Evolutionary conservation across 2,113 vertebrate species (phyloP), one percentile per base, ranked within the genome.

Genomic region (Vimba vimba): DNA sequence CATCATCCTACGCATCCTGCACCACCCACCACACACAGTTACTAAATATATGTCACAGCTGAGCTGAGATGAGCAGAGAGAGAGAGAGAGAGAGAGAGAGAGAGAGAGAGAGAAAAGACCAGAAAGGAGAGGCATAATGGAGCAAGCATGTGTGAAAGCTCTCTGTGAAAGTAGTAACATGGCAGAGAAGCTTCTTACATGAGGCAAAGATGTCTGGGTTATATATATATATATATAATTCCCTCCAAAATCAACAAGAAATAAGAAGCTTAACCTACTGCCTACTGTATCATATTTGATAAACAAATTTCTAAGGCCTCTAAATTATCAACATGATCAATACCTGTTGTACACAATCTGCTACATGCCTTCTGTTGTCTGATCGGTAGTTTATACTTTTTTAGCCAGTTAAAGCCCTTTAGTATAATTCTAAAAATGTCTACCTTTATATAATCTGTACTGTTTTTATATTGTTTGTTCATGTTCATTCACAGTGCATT

Each of bases 41-140:
- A 74, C 82, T 86, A 87, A 89, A 89, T 79, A 88, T 78, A 89
- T 69, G 87, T 57, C 75, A 36, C 79, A 84, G 76, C 19, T 73
- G 30, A 84, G 76, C 19, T 73, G 30, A 84, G 85, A 82, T 47
- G 50, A 74, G 39, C 39, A 15, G 30, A 68, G 25, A 43, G 17
- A 75, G 50, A 39, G 39, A 45, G 25, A 33, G 66, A 36, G 45
- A 27, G 36, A 36, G 66, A 59, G 57, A 9, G 57, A 23, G 57
- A 59, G 60, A 50, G 27, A 33, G 25, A 73, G 17, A 36, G 19
- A 79, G 30, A 57, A 12, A 87, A 57, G 23, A 25, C 17, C 9
- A 11, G 21, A 15, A n/a, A 57, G 62, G 39, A 60, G 23, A 55
- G 13, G n/a, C n/a, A 55, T 33, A 57, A 55, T 47, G 27, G 64